Evolutionary conservation across 2,797 vertebrate species (phyloP), one percentile per base, ranked within the genome.

Genomic region (Columba guinea): DNA sequence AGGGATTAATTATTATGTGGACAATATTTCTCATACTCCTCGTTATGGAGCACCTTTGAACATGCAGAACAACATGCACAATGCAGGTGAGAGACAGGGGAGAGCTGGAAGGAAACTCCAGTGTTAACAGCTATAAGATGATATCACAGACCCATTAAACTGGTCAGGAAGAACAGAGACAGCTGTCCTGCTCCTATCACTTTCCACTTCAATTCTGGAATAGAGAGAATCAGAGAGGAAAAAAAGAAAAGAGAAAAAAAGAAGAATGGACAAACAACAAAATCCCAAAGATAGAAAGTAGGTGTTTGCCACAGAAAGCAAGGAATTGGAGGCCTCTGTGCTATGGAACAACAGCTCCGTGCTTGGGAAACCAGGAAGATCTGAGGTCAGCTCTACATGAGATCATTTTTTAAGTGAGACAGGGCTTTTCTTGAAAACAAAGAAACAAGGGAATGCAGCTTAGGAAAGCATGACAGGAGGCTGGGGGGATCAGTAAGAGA

Each of bases 161-260:
- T 24, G 76, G 79, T 71, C 86, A 88, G 60, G 76, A 96, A 86
- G 77, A 96, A 94, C 10, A 0, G 62, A 5, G 24, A 88, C 90
- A 94, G 76, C 81, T 97, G 86, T 84, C 84, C 69, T 74, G 62
- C 39, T 86, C 70, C 91, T 88, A 89, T 18, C 91, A 71, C 67
- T 92, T 93, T 96, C 76, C 76, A 92, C 55, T 93, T 93, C 85
- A 90, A 71, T 95, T 91, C 51, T 80, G 90, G 69, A 93, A 76
- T 85, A 97, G 88, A 63, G 51, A 87, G 65, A 95, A 87, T 32
- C 74, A 56, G 74, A 67, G 49, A 59, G 37, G 3, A 19, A 62
- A 73, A 77, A 52, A n/a, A 34, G 7, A 48, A 69, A 44, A 30
- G 32, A 39, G 80, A 79, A 65, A 63, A 74, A 30, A 62, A 55